Base-by-base conservation (phyloP, 2,113 vertebrate genomes). In the Nannospalax galili region DNA sequence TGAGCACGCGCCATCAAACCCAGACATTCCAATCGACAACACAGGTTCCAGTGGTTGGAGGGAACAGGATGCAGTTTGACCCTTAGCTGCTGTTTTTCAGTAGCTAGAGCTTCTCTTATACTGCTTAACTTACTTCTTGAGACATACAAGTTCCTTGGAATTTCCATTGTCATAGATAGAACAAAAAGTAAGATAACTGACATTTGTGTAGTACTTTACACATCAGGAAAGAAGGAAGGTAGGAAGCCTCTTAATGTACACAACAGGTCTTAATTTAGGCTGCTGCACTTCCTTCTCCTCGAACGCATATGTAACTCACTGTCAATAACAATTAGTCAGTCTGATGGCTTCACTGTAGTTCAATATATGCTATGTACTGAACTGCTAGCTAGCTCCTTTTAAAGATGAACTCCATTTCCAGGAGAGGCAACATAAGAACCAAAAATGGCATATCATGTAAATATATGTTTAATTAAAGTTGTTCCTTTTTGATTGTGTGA, bases 11-110 rank as follows among this genome's bases (percentile, higher is more conserved):
- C 93, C 94, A 91, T 95, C 95, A 96, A 95, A 96, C 75, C 93
- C 95, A 97, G 96, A 97, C 96, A 97, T 97, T 97, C 96, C 94
- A 92, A 70, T 92, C 85, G 52, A 97, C 84, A 96, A 64, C 45
- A 95, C 88, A 95, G 87, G 86, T 97, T 95, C 93, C 96, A 95
- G 95, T 88, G 91, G 92, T 80, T 92, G 86, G 88, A 97, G 88
- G 37, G 45, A 95, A 75, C 32, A 92, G 85, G 64, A 86, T 90
- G 56, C 58, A 95, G 74, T 91, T 96, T 97, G 88, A 89, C 92
- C 81, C 24, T 95, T 72, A 65, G 40, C 48, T 88, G 82, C 89
- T 93, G 70, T 91, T 85, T 95, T 92, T 95, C 52, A 88, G 69
- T 91, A 82, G 60, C 80, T 94, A 69, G 35, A 91, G 79, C 79